These are phyloP conservation scores for Eleginops maclovinus DNA, from an alignment of 2,113 vertebrate species.

Conservation along the genomic window DNA sequence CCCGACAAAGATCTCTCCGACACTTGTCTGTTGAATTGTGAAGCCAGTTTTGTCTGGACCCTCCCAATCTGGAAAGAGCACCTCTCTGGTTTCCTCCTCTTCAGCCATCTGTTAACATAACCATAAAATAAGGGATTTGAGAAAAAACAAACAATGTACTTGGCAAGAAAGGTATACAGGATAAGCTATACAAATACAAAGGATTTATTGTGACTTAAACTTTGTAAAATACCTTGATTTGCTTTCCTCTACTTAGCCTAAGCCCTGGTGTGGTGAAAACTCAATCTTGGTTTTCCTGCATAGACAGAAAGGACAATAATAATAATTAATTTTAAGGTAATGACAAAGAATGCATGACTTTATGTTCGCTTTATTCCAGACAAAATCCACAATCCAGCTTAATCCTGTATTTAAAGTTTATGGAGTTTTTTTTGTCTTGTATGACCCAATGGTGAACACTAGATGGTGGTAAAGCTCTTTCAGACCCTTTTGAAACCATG, in stretches of 20 bases:
- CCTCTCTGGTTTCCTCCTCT: constrained; percentile 90
- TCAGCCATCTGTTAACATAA: constrained; percentile 86
- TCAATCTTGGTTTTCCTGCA: constrained; percentile 66
- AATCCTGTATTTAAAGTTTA: background rate
- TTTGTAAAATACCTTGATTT: constrained; percentile 73
- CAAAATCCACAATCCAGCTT: background rate
- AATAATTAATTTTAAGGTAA: constrained; percentile 9
- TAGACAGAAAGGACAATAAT: constrained; percentile 33
- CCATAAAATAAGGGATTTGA: constrained; percentile 10
- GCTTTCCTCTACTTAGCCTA: constrained; percentile 54
- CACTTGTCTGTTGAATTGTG: constrained; percentile 89
- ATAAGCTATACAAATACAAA: constrained; percentile 8
- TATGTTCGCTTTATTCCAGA: background rate
- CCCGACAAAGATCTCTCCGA: constrained; percentile 90
- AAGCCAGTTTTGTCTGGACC: constrained; percentile 91
- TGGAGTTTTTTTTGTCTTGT: background rate
- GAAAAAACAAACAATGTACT: background rate
- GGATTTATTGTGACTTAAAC: background rate
- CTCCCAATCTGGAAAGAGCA: constrained; percentile 92
- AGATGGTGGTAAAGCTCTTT: constrained; percentile 72
- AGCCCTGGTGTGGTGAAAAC: constrained; percentile 54
- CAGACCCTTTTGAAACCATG: background rate
- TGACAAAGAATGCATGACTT: background rate
- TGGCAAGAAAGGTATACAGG: background rate
- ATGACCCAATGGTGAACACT: constrained; percentile 60